Conservation (phyloP, 2,797 vertebrate genomes). For the Neosalanx taihuensis region DNA sequence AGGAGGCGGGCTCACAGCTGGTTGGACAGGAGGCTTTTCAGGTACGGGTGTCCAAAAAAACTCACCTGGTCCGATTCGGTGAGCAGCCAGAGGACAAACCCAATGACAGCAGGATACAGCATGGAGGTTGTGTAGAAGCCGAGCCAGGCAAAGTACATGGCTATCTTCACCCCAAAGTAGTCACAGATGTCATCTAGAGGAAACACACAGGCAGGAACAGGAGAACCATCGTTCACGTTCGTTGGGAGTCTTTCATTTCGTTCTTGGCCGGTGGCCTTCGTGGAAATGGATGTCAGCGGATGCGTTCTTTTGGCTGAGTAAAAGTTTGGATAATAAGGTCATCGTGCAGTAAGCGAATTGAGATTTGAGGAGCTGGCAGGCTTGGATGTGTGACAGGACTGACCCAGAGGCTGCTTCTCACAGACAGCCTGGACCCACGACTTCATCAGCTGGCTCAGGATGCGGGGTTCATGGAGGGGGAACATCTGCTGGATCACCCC, state of each 20-base stretch:
- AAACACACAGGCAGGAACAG: background rate
- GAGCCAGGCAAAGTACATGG: constrained; percentile 98
- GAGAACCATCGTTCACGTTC: background rate
- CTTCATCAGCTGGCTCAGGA: constrained; percentile 93
- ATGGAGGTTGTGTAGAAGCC: constrained; percentile 97
- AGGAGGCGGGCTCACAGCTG: background rate
- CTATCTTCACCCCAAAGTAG: constrained; percentile 97
- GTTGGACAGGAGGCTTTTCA: background rate
- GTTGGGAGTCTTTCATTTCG: background rate
- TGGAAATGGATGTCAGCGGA: background rate
- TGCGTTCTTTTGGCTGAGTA: too few relatives aligned
- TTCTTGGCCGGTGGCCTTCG: background rate
- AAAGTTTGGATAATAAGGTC: too few relatives aligned
- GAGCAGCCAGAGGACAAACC: constrained; percentile 92
- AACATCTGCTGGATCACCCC: constrained; percentile 95
- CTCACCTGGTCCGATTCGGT: constrained; percentile 91
- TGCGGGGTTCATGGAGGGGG: constrained; percentile 92
- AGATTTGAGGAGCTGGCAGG: too few relatives aligned
- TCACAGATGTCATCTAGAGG: constrained; percentile 93
- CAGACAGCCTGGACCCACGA: constrained; percentile 97
- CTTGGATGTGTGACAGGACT: constrained; percentile 25
- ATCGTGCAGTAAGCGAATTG: too few relatives aligned
- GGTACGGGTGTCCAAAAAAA: background rate
- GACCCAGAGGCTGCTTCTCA: constrained; percentile 92
- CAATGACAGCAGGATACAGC: constrained; percentile 94